Evolutionary conservation across 2,888 invertebrate species (phyloP).

Genomic region (Agonopterix heracliana): DNA sequence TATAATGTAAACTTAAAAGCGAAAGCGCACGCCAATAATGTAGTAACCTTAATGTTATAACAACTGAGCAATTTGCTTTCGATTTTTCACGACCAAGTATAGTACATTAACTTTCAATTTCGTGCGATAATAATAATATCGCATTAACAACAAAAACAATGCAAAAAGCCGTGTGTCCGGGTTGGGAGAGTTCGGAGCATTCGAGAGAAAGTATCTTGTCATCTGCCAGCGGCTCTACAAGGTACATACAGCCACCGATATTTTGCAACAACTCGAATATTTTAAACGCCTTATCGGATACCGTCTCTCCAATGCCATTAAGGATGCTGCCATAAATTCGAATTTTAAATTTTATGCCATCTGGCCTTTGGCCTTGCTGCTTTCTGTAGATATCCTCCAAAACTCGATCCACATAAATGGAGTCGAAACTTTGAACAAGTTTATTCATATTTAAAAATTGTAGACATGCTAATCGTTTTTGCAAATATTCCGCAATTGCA

Average conservation of each 20-base stretch:
- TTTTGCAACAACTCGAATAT: constrained; percentile 51
- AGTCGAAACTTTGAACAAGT: not conserved
- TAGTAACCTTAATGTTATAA: constrained; percentile 33
- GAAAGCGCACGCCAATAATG: constrained; percentile 27
- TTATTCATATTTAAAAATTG: not conserved
- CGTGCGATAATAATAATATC: constrained; percentile 55
- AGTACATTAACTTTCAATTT: constrained; percentile 63
- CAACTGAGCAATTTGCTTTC: constrained; percentile 49
- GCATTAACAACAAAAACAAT: constrained; percentile 65
- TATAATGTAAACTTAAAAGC: constrained; percentile 19
- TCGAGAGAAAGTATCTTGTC: constrained; percentile 61
- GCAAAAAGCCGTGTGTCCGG: constrained; percentile 54
- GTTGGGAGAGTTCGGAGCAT: constrained; percentile 40
- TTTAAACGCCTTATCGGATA: constrained; percentile 26
- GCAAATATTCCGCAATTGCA: not conserved
- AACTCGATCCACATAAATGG: not conserved
- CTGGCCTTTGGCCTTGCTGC: constrained; percentile 29
- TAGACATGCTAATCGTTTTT: not conserved
- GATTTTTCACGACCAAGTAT: constrained; percentile 48
- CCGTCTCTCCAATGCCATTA: constrained; percentile 24
- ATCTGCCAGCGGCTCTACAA: constrained; percentile 35
- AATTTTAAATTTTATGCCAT: constrained; percentile 28
- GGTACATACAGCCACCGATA: constrained; percentile 26
- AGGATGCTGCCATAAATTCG: constrained; percentile 25
- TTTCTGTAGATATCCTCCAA: constrained; percentile 15